Evolutionary conservation across 2,113 vertebrate species (phyloP), one percentile per base, ranked within the genome.

Genomic region (Carassius gibelio): DNA sequence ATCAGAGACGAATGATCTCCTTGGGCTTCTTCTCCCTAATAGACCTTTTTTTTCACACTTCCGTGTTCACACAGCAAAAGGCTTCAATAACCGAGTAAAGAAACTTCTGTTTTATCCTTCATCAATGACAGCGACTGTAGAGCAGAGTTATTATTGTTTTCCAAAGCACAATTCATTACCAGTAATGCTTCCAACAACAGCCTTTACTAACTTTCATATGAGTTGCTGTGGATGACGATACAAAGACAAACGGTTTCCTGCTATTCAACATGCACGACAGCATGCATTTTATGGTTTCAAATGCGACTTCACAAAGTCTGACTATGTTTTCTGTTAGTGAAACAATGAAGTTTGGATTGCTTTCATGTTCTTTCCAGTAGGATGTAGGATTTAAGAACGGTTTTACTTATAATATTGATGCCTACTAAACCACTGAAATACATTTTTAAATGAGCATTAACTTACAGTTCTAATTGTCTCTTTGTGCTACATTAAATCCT

Each of bases 1-100:
- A 75, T 75, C 72, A 75, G n/a, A 72, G 36, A 75, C 72, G 50
- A 75, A 75, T 50, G n/a, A 50, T 50, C 45, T 75, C n/a, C 45
- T 50, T 42, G 5, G 36, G 8, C 34, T 71, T 71, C 17, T 19
- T 71, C 30, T 36, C 7, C 7, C 15, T 69, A 36, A 17, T 19
- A 36, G 30, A n/a, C 17, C 10, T 45, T 75, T 50, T 45, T 75
- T 50, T 75, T 48, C 45, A 52, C 72, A n/a, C 13, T 75, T 75
- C 11, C 5, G 10, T 36, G 68, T 71, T 71, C 30, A 14, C 72
- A 45, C n/a, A 75, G 11, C 50, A 75, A 55, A 45, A 75, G 13
- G 7, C 45, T 50, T 75, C n/a, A 75, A 75, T 75, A 75, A 75
- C 3, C 10, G 38, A 75, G 13, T 50, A 48, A 15, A 52, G n/a